phyloP scores from a whole-genome alignment of 2,113 vertebrate species.

The Podilymbus podiceps region DNA sequence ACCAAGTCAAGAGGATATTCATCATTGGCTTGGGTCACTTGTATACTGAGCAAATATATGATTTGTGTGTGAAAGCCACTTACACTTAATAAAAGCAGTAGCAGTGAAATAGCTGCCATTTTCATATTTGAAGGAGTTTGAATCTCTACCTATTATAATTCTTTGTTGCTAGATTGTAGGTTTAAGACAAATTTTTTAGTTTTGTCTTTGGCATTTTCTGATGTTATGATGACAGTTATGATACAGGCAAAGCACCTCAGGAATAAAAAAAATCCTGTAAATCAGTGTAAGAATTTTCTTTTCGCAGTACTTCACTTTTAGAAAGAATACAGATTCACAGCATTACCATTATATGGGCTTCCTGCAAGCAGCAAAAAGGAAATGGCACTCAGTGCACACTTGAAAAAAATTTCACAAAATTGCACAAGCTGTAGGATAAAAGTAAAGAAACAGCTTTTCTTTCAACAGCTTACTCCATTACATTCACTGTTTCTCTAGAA shows the following conservation, averaged over 20 bases:
- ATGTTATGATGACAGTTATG: background rate
- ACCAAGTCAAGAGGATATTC: background rate
- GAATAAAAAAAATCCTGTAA: background rate
- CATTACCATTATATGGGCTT: conserved; percentile 43
- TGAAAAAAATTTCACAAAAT: conserved; percentile 45
- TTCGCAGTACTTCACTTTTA: background rate
- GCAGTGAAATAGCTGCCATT: background rate
- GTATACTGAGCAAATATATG: background rate
- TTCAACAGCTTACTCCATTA: conserved; percentile 70
- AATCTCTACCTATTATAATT: background rate
- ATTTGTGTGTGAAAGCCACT: background rate
- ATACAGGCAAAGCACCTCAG: background rate
- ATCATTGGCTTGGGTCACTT: background rate
- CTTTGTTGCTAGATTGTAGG: background rate
- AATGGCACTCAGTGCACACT: conserved; percentile 57
- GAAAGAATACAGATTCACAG: conserved; percentile 27
- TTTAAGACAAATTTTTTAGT: background rate
- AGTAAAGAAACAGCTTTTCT: conserved; percentile 71
- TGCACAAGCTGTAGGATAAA: conserved; percentile 59
- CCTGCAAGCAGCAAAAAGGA: conserved; percentile 49
- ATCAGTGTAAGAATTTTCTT: background rate
- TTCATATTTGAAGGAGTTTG: background rate
- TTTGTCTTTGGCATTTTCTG: background rate
- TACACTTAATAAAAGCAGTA: background rate
- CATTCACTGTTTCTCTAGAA: conserved; percentile 36